Conservation (phyloP, 2,888 invertebrate genomes). For the Morinoia aosen region DNA sequence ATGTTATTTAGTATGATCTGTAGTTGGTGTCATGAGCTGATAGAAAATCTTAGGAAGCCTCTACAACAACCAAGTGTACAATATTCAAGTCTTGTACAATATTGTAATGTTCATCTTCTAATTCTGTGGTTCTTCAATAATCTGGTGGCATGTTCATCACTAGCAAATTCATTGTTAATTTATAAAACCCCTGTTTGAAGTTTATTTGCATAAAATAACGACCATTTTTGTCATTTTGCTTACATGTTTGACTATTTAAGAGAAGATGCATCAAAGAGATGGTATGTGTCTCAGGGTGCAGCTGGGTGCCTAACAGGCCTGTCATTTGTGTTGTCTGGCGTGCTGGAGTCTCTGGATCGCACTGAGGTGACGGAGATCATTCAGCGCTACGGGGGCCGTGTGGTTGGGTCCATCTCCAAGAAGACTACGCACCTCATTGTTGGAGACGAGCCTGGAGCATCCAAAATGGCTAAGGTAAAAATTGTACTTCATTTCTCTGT, state of each 20-base stretch:
- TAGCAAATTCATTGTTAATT: not conserved
- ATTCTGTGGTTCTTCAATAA: not conserved
- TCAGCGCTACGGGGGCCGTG: conserved; percentile 84
- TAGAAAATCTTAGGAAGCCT: too few relatives aligned
- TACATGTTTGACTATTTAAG: not conserved
- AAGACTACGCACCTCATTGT: conserved; percentile 86
- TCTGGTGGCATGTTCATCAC: not conserved
- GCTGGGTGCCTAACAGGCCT: conserved; percentile 81
- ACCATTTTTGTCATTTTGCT: not conserved
- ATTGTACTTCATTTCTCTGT: not conserved
- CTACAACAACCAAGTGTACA: too few relatives aligned
- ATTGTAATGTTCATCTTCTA: too few relatives aligned
- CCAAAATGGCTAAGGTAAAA: conserved; percentile 81
- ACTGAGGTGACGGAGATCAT: conserved; percentile 84
- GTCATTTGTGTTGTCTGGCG: conserved; percentile 86
- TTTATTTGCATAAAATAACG: not conserved
- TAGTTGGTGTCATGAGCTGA: too few relatives aligned
- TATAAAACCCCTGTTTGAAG: not conserved
- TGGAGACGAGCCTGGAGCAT: conserved; percentile 88
- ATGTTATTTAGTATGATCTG: too few relatives aligned
- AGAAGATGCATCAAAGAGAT: not conserved
- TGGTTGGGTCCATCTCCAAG: conserved; percentile 81
- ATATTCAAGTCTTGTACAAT: too few relatives aligned
- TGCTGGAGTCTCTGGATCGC: conserved; percentile 88
- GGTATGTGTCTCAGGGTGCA: conserved; percentile 76